phyloP scores from a whole-genome alignment of 2,888 invertebrate species.

The Agonopterix heracliana region DNA sequence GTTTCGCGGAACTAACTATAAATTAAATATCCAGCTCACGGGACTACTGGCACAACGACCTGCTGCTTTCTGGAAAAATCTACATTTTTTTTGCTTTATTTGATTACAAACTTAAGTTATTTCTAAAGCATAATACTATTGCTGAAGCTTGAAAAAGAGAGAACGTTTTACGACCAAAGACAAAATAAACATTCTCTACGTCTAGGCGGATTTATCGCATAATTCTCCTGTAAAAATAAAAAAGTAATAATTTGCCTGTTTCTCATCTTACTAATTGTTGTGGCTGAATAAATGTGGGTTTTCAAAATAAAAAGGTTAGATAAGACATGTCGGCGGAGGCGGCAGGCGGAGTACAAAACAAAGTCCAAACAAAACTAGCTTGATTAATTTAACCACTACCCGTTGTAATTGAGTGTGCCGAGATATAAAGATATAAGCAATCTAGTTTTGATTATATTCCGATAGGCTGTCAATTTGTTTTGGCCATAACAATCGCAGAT shows the following conservation, averaged over 20 bases:
- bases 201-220: not conserved
- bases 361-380: constrained; percentile 24
- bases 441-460: constrained; percentile 55
- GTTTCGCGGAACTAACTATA: no score
- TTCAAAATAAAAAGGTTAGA: not conserved
- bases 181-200: no score
- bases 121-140: no score
- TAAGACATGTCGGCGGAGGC: not conserved
- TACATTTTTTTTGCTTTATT: no score
- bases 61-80: no score
- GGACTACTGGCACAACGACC: no score
- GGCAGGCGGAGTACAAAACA: not conserved
- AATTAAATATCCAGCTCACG: no score
- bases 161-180: no score
- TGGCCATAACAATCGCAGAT: constrained; percentile 7
- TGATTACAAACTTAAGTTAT: no score
- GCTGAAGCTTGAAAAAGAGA: no score
- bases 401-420: constrained; percentile 38
- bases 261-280: not conserved
- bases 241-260: not conserved
- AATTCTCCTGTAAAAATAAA: not conserved
- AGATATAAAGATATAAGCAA: constrained; percentile 59
- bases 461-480: constrained; percentile 57
- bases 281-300: not conserved
- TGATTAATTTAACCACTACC: constrained; percentile 46